Base-by-base conservation (phyloP, 2,113 vertebrate species). In the Paracanthobrama guichenoti region DNA sequence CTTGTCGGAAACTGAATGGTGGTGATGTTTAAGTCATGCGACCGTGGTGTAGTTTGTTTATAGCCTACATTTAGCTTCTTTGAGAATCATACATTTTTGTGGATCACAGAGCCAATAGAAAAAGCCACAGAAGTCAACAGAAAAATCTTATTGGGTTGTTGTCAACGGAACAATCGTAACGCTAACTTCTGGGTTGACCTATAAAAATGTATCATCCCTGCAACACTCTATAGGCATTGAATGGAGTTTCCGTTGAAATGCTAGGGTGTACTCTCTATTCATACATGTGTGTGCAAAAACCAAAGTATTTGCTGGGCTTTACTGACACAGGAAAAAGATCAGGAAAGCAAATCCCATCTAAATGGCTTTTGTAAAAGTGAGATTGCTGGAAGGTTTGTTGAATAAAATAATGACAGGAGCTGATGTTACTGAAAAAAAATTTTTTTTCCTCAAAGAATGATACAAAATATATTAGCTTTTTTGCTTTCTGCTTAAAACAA, bases 401-500 rank as follows among this genome's bases (percentile, higher is more conserved):
- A 69, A 22, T 11, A 4, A 24, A 60, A 73, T 9, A 2, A 60
- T 44, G 55, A 60, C 28, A 72, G 6, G 42, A 73, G 6, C 6
- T 26, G 35, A 39, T 22, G 11, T 24, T 44, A 44, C 0, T 72
- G 42, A 44, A 69, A 82, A 76, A 46, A 12, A 9, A 0, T 44
- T 66, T 11, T 42, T 28, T 57, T 85, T 6, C 1, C 50, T 67
- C 6, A 28, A 5, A 67, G 74, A 79, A 57, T 50, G 46, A 67
- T 76, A 83, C 4, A 69, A 84, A 81, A 53, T 57, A 85, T 79
- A 84, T 35, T 74, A 55, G 35, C 48, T 48, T 83, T 31, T 39
- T 66, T 9, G 35, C 67, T 42, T 71, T 84, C 74, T 53, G 6
- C n/a, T 78, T 14, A 55, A 22, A 55, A 44, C 20, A 24, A 44